Base-by-base conservation (phyloP, 2,888 invertebrate species). In the Drosophila kambysellisi region DNA sequence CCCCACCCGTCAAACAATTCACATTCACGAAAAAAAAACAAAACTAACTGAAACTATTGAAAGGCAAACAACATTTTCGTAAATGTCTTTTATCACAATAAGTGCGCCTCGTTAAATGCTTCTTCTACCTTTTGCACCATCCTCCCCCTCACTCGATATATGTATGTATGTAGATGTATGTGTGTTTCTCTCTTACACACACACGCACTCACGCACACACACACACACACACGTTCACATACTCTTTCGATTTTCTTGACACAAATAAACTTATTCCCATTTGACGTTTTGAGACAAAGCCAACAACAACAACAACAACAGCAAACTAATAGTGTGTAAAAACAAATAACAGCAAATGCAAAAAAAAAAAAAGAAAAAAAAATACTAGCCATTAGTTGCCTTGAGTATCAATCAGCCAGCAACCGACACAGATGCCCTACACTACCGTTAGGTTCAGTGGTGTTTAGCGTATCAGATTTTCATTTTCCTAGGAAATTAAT, bases 51-150 rank as follows among this genome's bases (percentile, higher is more conserved):
- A 74, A 71, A 74, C 71, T 76, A 84, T 82, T 79, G 83, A 88
- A 78, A 75, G 70, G 58, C 70, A 73, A 80, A 57, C 33, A 58
- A 53, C 17, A 57, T 29, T 51, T 61, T 50, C 57, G 54, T 74
- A 70, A 86, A 83, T 78, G 70, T 57, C 70, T 84, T 79, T 84
- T 83, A 73, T 79, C 79, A 57, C 62, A 63, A 66, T 65, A 76
- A 59, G 66, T 50, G 76, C 76, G 62, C 46, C 67, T 35, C 65
- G 51, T 62, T 62, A 30, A 65, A 57, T 74, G 57, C 57, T 54
- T 29, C 57, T 33, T 12, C n/a, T 32, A 46, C 46, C 46, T 20
- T 46, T 12, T 7, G 4, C 46, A 46, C 7, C 52, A 17, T 17
- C 53, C 61, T 17, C 37, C 20, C 51, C 9, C 29, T 9, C 48